Percentiles rank a stretch among this genome's conserved stretches.
phyloP scores from a whole-genome alignment of 2,888 invertebrate genomes.

The Eilema sororculum region DNA sequence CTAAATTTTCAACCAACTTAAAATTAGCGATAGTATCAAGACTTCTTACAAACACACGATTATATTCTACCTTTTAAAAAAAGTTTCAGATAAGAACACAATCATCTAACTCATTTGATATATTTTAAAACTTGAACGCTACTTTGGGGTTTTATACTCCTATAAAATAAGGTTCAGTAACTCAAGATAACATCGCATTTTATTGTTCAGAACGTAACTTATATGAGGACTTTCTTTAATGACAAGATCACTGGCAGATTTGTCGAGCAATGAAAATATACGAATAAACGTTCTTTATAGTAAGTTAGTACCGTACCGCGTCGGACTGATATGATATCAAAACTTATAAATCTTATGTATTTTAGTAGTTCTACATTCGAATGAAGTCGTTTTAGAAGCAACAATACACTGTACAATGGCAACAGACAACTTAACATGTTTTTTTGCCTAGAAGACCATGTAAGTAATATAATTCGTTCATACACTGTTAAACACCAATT shows the following conservation, averaged over 20 bases:
- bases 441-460: no score
- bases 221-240: constrained; percentile 16
- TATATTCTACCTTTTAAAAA: constrained; percentile 29
- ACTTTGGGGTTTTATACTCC: constrained; percentile 31
- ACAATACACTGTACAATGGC: no score
- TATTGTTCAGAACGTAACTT: constrained; percentile 29
- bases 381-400: no score
- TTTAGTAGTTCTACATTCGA: no score
- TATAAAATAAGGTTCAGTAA: constrained; percentile 34
- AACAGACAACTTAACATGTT: no score
- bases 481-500: no score
- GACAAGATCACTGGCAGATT: not conserved
- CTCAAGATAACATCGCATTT: constrained; percentile 34
- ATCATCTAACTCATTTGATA: constrained; percentile 25
- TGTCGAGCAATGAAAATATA: not conserved
- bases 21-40: constrained; percentile 38
- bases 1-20: constrained; percentile 23
- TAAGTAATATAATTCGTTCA: no score
- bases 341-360: no score
- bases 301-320: no score
- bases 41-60: constrained; percentile 14
- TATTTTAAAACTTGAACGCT: constrained; percentile 34
- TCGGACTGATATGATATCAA: not conserved
- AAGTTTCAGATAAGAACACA: constrained; percentile 30
- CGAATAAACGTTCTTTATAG: not conserved